Evolutionary conservation across 2,888 invertebrate species (phyloP).

Genomic region (Lordiphosa fenestrarum): DNA sequence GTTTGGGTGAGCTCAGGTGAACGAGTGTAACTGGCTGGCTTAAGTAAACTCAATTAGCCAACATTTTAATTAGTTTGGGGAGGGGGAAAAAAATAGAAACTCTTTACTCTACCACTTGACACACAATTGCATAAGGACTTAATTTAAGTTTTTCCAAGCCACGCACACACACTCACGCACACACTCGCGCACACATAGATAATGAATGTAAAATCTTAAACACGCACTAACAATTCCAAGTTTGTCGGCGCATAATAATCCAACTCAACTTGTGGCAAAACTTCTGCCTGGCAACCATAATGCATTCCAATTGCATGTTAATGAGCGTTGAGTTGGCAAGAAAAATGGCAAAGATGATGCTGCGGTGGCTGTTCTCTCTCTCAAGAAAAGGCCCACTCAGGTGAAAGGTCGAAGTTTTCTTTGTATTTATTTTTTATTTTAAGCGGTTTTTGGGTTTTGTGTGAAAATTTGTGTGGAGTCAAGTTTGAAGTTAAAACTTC

Average conservation of each 20-base stretch:
- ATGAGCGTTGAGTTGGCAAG: conserved; percentile 47
- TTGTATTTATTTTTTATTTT: conserved; percentile 8
- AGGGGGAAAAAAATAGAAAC: conserved; percentile 7
- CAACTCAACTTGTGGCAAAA: conserved; percentile 55
- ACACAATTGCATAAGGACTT: conserved; percentile 64
- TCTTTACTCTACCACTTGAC: conserved; percentile 14
- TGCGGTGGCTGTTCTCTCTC: neutral
- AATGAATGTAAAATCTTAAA: conserved; percentile 73
- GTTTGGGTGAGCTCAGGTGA: conserved; percentile 1
- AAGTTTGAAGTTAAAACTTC: conserved; percentile 13
- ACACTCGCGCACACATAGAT: conserved; percentile 35
- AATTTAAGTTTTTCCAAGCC: conserved; percentile 53
- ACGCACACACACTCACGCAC: conserved; percentile 9
- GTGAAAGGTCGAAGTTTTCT: conserved; percentile 40
- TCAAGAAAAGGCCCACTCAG: conserved; percentile 37
- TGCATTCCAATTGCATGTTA: conserved; percentile 69
- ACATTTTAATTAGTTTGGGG: conserved; percentile 64
- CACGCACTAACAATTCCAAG: conserved; percentile 69
- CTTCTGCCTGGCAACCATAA: conserved; percentile 51
- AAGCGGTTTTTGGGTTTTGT: conserved; percentile 68
- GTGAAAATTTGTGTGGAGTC: conserved; percentile 48
- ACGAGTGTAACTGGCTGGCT: neutral
- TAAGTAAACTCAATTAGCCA: conserved; percentile 19
- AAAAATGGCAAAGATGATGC: neutral
- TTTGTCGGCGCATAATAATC: conserved; percentile 62